These are phyloP conservation scores for Capreolus pygargus DNA, from an alignment of 2,113 vertebrate species.

Conservation along the genomic window DNA sequence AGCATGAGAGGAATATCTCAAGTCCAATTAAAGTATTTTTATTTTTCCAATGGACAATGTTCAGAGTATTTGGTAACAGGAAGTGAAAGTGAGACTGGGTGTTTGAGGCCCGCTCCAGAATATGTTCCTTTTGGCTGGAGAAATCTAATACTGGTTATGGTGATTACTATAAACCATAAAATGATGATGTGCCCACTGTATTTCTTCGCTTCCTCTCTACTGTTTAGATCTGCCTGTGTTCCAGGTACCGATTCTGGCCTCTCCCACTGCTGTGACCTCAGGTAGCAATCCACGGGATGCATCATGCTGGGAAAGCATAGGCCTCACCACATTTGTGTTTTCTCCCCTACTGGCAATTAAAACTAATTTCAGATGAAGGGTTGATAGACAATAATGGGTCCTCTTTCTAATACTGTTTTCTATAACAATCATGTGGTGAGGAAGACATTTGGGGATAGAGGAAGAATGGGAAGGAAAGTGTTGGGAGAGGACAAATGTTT, in stretches of 20 bases:
- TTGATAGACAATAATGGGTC: background rate
- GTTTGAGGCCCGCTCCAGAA: background rate
- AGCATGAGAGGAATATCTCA: background rate
- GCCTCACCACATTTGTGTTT: background rate
- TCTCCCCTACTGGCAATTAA: background rate
- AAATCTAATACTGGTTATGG: background rate
- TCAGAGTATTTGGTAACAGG: background rate
- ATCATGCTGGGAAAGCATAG: rapidly evolving
- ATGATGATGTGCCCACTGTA: background rate
- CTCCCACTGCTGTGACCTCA: background rate
- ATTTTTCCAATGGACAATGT: background rate
- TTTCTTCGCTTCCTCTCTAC: background rate
- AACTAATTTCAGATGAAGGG: background rate
- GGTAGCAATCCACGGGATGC: too few relatives aligned
- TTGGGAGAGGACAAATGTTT: background rate
- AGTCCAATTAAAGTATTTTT: background rate
- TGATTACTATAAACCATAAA: background rate
- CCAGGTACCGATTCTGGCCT: background rate
- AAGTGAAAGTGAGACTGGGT: background rate
- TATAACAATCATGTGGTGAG: background rate
- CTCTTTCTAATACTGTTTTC: background rate
- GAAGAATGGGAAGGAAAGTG: background rate
- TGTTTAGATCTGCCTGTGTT: background rate
- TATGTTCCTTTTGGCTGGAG: background rate
- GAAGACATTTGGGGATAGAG: background rate